phyloP scores from a whole-genome alignment of 2,113 vertebrate species.

The Ascaphus truei region DNA sequence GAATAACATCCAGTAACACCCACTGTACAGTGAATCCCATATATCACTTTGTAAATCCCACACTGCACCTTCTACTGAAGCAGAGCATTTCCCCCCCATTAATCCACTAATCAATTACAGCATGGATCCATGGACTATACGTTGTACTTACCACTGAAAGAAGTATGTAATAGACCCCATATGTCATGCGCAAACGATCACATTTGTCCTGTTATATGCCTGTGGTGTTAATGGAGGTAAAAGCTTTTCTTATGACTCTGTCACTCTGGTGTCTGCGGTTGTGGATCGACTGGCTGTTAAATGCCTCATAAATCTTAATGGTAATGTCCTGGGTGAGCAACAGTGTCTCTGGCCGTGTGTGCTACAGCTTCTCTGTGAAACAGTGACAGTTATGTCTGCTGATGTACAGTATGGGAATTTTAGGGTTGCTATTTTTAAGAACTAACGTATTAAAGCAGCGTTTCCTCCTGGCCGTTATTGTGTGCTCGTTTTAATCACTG shows the following conservation, averaged over 20 bases:
- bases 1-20: not conserved
- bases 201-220: conserved; percentile 17
- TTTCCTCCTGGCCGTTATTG: too few species aligned
- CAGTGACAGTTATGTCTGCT: not conserved
- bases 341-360: not conserved
- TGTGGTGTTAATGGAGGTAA: conserved; percentile 9
- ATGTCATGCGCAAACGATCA: conserved; percentile 18
- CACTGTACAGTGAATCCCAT: not conserved
- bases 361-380: not conserved
- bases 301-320: conserved; percentile 23
- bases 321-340: conserved; percentile 29
- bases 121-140: not conserved
- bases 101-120: conserved; percentile 21
- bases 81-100: not conserved
- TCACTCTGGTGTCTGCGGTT: conserved; percentile 19
- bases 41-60: not conserved
- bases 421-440: not conserved
- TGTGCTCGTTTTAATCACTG: too few species aligned
- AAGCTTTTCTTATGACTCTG: conserved; percentile 19
- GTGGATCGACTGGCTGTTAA: conserved; percentile 21
- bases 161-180: conserved; percentile 12
- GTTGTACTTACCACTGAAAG: conserved; percentile 18
- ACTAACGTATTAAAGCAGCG: too few species aligned
- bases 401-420: not conserved
- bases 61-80: not conserved